Base-by-base conservation (phyloP, 2,113 vertebrate genomes). In the Boulengeromyrus knoepffleri region DNA sequence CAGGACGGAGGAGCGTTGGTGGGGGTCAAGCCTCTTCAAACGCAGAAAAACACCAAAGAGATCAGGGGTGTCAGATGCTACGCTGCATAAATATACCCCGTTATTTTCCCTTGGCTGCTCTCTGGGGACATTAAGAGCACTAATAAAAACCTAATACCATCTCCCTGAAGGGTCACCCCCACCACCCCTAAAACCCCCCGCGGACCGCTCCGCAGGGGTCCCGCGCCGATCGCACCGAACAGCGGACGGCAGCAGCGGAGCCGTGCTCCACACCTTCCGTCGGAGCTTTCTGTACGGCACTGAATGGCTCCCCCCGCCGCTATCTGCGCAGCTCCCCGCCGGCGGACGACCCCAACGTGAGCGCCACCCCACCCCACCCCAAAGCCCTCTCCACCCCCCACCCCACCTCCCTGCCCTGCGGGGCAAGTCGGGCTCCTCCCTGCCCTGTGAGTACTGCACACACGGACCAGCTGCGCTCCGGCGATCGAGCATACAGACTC, bases 341-440 rank as follows among this genome's bases (percentile, higher is more conserved):
- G 17, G 77, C 31, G 19, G 77, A 46, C 42, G 39, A 42, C 36
- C 89, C 89, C 85, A 90, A 85, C 90, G 53, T 91, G 91, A 91
- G 92, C 21, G 83, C 12, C 42, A 85, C 88, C 88, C 93, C 93
- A 84, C 88, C 88, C 93, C 93, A 91, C 90, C 93, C 92, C 84
- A 87, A 89, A 83, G 89, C 90, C 83, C 84, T 89, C 74, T 58
- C 27, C 89, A 70, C 90, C 89, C 84, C 52, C 85, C 87, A 12
- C 53, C 39, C 89, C 85, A 90, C 89, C 88, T 87, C 52, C 88
- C 89, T 27, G 66, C 89, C 53, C 47, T 56, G 80, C 70, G 42
- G 87, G 84, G 56, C 24, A 49, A 62, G 45, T 53, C 50, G n/a
- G 39, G 0, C 24, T 49, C 24, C 74, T 17, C 46, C 27, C 85